These are phyloP conservation scores for Micromesistius poutassou DNA, from an alignment of 2,797 vertebrate genomes.

Conservation along the genomic window DNA sequence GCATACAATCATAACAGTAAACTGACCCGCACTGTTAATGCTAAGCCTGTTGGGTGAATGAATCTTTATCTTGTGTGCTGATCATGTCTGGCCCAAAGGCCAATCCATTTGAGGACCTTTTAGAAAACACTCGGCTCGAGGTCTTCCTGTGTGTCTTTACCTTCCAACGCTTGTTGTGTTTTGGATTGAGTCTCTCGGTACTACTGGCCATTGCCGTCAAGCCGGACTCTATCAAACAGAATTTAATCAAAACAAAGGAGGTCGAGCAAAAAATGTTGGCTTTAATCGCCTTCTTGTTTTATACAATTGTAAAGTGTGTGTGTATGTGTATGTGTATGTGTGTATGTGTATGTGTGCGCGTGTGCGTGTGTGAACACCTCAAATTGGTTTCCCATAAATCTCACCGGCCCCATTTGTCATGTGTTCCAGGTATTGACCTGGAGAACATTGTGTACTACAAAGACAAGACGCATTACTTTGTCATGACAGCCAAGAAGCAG, in stretches of 20 bases:
- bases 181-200: too few relatives aligned
- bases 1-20: background rate
- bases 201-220: too few relatives aligned
- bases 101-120: background rate
- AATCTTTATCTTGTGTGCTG: background rate
- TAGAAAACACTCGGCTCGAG: background rate
- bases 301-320: background rate
- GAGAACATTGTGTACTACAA: constrained; percentile 99
- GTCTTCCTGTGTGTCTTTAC: too few relatives aligned
- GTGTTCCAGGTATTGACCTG: constrained; percentile 86
- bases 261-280: too few relatives aligned
- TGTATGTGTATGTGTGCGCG: background rate
- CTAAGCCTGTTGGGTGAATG: background rate
- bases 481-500: constrained; percentile 99
- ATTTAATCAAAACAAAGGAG: too few relatives aligned
- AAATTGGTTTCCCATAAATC: background rate
- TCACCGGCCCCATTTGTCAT: background rate
- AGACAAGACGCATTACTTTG: constrained; percentile 97
- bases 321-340: too few relatives aligned
- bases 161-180: too few relatives aligned
- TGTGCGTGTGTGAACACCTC: background rate
- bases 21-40: background rate
- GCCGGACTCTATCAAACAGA: too few relatives aligned
- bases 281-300: too few relatives aligned
- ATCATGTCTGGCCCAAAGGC: too few relatives aligned